Evolutionary conservation across 2,888 invertebrate species (phyloP).

Genomic region (Hymenopus coronatus): DNA sequence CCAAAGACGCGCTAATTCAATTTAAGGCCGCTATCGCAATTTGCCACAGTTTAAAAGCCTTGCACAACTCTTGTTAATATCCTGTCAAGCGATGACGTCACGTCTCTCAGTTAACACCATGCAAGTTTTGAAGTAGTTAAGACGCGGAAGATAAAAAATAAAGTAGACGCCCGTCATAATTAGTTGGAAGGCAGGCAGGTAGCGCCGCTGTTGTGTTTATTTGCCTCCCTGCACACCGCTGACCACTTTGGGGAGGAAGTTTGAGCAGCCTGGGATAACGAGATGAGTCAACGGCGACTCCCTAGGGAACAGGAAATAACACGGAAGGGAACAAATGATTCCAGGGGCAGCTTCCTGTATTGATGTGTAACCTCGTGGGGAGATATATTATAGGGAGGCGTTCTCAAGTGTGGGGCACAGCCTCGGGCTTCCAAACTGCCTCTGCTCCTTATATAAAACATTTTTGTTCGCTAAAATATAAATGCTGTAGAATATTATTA

Average conservation of each 20-base stretch:
- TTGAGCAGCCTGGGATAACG: not conserved
- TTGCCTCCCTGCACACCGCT: not conserved
- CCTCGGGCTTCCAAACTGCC: too few species aligned
- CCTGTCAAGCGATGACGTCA: not conserved
- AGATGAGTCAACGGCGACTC: constrained; percentile 12
- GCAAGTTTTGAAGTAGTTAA: too few species aligned
- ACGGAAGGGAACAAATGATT: not conserved
- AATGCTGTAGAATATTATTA: too few species aligned
- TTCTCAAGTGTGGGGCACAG: too few species aligned
- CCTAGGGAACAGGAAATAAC: not conserved
- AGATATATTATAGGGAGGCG: too few species aligned
- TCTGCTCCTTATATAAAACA: too few species aligned
- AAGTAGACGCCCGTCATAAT: not conserved
- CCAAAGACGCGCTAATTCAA: not conserved
- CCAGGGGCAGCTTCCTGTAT: not conserved
- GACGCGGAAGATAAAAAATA: not conserved
- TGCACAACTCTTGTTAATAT: not conserved
- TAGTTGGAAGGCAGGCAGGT: too few species aligned
- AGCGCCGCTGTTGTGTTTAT: not conserved
- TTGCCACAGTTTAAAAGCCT: not conserved
- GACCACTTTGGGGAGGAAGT: not conserved
- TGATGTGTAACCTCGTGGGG: too few species aligned
- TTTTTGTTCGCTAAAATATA: too few species aligned
- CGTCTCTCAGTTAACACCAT: not conserved
- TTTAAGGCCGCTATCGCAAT: not conserved